A percentile compares a stretch with the other conserved stretches of the same genome.
phyloP scores from a whole-genome alignment of 2,113 vertebrate genomes.

The Abramis brama region DNA sequence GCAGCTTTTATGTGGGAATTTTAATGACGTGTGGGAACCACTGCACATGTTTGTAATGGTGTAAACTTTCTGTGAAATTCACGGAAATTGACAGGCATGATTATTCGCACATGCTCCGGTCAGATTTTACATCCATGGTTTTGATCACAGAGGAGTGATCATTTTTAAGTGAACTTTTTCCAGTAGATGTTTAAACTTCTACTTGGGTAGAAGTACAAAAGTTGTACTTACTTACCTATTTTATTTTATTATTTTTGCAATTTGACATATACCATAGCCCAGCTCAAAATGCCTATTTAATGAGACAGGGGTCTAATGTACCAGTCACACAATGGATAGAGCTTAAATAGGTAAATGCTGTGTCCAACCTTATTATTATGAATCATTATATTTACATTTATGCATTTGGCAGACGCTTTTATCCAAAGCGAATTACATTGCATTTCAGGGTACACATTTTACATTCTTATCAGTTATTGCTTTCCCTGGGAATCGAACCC shows the following conservation, averaged over 20 bases:
- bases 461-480: too few species aligned
- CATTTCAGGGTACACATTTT: too few species aligned
- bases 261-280: not conserved
- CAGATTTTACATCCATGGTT: not conserved
- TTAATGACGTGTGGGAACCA: not conserved
- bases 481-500: too few species aligned
- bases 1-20: constrained; percentile 4
- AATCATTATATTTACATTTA: not conserved
- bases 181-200: not conserved
- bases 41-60: constrained; percentile 6
- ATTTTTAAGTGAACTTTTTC: not conserved
- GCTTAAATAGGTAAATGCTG: not conserved
- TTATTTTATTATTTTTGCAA: too few species aligned
- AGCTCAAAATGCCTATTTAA: not conserved
- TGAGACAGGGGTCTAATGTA: not conserved
- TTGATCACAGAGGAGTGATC: not conserved
- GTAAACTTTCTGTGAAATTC: constrained; percentile 14
- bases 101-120: not conserved
- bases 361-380: not conserved
- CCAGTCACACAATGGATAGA: not conserved
- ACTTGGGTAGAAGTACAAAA: too few species aligned
- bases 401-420: too few species aligned
- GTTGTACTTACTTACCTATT: too few species aligned
- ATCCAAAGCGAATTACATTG: too few species aligned
- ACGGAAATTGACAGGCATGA: constrained; percentile 5